These are phyloP conservation scores for Phoxinus dragarum DNA, from an alignment of 2,797 vertebrate species.

Conservation along the genomic window DNA sequence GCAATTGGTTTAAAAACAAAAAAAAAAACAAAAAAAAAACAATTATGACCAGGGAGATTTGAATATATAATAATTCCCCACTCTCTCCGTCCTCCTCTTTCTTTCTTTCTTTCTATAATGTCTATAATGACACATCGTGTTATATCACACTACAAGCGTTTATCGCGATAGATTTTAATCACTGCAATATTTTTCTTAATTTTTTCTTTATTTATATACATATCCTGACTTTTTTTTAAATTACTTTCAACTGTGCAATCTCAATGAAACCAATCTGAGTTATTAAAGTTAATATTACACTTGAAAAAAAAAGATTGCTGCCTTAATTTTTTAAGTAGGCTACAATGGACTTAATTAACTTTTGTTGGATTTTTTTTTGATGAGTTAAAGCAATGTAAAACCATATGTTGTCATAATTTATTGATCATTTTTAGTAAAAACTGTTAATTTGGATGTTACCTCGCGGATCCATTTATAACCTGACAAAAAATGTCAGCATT, in stretches of 20 bases:
- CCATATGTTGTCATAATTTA: too few species aligned
- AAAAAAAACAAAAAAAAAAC: background rate
- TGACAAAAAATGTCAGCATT: background rate
- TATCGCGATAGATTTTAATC: background rate
- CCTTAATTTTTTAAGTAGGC: too few species aligned
- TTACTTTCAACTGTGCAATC: background rate
- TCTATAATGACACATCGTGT: background rate
- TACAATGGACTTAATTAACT: too few species aligned
- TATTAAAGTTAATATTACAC: background rate
- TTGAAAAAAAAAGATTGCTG: too few species aligned
- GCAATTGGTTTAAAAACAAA: background rate
- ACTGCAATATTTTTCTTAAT: background rate
- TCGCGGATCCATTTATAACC: background rate
- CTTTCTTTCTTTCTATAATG: background rate
- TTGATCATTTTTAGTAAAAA: too few species aligned
- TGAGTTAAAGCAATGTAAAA: too few species aligned
- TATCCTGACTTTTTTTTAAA: background rate
- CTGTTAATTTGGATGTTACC: too few species aligned
- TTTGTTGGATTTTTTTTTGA: too few species aligned
- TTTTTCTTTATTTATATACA: rapidly evolving
- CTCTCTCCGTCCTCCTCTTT: background rate
- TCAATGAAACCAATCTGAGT: background rate
- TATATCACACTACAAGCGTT: background rate
- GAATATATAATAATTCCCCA: background rate
- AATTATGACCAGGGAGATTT: background rate